phyloP scores from a whole-genome alignment of 2,888 invertebrate species.

The Suillia variegata region DNA sequence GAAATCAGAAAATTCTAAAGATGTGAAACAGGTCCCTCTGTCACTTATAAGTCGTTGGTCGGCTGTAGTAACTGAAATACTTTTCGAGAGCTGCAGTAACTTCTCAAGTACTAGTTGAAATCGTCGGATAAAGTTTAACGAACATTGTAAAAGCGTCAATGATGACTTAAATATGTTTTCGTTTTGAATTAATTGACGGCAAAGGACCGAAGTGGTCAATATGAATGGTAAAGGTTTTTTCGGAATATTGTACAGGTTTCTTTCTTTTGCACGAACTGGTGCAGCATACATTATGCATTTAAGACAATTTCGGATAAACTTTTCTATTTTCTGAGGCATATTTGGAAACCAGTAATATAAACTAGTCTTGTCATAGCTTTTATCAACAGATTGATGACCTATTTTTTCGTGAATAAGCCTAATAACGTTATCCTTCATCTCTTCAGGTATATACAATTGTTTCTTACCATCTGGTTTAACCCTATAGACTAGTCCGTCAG shows the following conservation, averaged over 20 bases:
- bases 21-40: too few species aligned
- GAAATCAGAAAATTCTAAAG: too few species aligned
- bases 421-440: slow-evolving; percentile 1
- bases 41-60: too few species aligned
- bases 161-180: slow-evolving; percentile 7
- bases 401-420: background rate
- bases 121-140: too few species aligned
- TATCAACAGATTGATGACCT: background rate
- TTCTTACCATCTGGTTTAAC: background rate
- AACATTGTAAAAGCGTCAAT: slow-evolving; percentile 10
- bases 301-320: background rate
- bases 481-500: slow-evolving; percentile 13
- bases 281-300: background rate
- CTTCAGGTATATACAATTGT: background rate
- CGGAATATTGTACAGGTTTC: background rate
- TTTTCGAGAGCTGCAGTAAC: too few species aligned
- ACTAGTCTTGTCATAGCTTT: background rate
- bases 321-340: background rate
- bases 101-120: too few species aligned
- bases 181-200: slow-evolving; percentile 8
- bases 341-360: slow-evolving; percentile 1
- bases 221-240: slow-evolving; percentile 6
- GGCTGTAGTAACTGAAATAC: too few species aligned
- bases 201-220: slow-evolving; percentile 12
- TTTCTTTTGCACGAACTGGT: background rate